Conservation (phyloP, 2,888 invertebrate species). For the Pandemis cinnamomeana region DNA sequence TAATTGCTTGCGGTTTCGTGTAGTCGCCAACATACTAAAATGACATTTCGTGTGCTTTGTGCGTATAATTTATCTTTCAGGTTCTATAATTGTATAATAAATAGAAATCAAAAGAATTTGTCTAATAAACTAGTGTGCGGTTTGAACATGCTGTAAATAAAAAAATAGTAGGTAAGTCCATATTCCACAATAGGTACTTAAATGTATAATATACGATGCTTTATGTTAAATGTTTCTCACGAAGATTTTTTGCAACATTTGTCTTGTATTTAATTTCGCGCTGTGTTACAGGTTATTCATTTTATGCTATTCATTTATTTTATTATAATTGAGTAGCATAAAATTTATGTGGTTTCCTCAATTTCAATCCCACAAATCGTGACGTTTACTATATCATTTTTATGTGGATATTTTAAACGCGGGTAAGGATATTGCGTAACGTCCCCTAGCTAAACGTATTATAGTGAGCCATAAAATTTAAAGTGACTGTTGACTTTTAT, state of each 20-base stretch:
- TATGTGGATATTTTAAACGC: constrained; percentile 16
- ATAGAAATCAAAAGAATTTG: too few species aligned
- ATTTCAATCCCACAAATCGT: constrained; percentile 5
- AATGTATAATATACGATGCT: neutral
- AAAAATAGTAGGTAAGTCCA: too few species aligned
- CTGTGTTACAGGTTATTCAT: constrained; percentile 5
- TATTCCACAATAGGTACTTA: neutral
- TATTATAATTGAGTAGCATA: constrained; percentile 7
- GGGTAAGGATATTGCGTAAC: constrained; percentile 13
- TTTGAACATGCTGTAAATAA: too few species aligned
- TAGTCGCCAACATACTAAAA: neutral
- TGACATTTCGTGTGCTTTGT: neutral
- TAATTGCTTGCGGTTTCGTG: constrained; percentile 32
- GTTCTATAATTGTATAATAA: neutral
- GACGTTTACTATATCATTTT: constrained; percentile 13
- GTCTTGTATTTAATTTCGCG: neutral
- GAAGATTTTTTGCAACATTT: constrained; percentile 18
- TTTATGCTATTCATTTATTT: neutral
- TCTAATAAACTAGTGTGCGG: too few species aligned
- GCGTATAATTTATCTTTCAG: neutral
- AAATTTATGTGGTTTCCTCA: constrained; percentile 18
- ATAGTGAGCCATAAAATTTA: neutral
- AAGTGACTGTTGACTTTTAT: neutral
- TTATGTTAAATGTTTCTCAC: constrained; percentile 24
- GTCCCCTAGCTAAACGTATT: neutral